Conservation (phyloP, 2,888 invertebrate genomes). For the Synergus laeviventris region DNA sequence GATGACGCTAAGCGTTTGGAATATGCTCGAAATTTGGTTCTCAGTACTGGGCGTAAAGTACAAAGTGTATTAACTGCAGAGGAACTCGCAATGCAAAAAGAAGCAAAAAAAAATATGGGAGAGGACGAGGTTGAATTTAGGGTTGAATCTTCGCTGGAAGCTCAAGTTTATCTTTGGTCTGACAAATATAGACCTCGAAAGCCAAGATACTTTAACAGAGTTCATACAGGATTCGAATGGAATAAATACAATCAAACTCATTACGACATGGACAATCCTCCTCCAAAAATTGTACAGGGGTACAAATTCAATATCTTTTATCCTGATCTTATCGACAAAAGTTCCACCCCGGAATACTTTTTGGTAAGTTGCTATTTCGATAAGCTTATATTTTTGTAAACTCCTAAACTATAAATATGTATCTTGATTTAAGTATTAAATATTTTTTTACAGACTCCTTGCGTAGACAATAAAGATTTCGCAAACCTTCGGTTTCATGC, state of each 20-base stretch:
- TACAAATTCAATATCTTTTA: constrained; percentile 99
- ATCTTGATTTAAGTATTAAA: neutral
- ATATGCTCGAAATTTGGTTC: constrained; percentile 84
- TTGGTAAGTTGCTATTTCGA: constrained; percentile 78
- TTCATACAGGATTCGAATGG: constrained; percentile 99
- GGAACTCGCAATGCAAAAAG: constrained; percentile 82
- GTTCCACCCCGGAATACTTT: constrained; percentile 93
- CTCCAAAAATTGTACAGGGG: constrained; percentile 99
- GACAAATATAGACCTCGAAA: constrained; percentile 99
- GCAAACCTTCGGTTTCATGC: constrained; percentile 95
- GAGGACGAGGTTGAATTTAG: constrained; percentile 94
- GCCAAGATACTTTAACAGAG: constrained; percentile 97
- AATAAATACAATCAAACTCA: constrained; percentile 99
- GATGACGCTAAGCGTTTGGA: constrained; percentile 87
- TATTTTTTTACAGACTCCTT: constrained; percentile 84
- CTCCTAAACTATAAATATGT: neutral
- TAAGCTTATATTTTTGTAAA: neutral
- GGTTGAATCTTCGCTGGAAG: constrained; percentile 90
- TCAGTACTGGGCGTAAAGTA: constrained; percentile 80
- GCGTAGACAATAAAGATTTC: constrained; percentile 95
- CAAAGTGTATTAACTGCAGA: constrained; percentile 79
- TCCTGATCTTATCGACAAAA: constrained; percentile 97
- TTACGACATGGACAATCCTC: constrained; percentile 99
- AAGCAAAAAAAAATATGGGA: constrained; percentile 90
- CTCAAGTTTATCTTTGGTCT: constrained; percentile 94